Conservation (phyloP, 2,888 invertebrate species). For the Pegoplata infirma region DNA sequence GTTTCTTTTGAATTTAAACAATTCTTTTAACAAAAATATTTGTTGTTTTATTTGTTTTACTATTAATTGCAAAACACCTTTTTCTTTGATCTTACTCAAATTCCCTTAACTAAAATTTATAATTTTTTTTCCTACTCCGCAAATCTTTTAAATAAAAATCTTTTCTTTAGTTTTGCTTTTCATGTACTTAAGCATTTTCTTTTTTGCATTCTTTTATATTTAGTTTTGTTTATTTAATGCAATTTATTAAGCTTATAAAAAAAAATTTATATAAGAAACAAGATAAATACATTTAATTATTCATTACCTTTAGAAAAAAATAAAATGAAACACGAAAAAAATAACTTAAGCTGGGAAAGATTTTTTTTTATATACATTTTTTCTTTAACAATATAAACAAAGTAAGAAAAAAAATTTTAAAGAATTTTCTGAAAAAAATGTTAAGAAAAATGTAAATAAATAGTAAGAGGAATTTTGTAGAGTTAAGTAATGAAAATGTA, state of each 20-base stretch:
- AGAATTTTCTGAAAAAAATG: neutral
- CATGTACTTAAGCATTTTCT: neutral
- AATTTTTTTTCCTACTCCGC: neutral
- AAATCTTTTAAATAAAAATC: neutral
- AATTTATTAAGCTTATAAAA: slow-evolving; percentile 57
- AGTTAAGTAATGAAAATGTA: neutral
- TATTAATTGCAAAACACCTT: too few species aligned
- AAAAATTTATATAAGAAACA: slow-evolving; percentile 45
- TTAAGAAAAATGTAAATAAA: neutral
- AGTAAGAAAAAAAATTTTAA: neutral
- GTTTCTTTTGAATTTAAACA: too few species aligned
- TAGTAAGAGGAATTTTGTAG: neutral
- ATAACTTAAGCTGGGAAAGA: neutral
- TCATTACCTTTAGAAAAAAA: slow-evolving; percentile 48
- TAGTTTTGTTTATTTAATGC: slow-evolving; percentile 28
- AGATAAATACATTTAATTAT: slow-evolving; percentile 58
- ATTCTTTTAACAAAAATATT: too few species aligned
- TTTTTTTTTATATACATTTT: neutral
- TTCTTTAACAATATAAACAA: neutral
- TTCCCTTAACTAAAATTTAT: neutral
- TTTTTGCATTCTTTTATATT: neutral
- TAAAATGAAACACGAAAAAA: neutral
- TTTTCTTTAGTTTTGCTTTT: neutral
- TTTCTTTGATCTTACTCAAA: too few species aligned
- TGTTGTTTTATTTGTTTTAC: too few species aligned